Base-by-base conservation (phyloP, 2,888 invertebrate genomes). In the Cistogaster globosa region DNA sequence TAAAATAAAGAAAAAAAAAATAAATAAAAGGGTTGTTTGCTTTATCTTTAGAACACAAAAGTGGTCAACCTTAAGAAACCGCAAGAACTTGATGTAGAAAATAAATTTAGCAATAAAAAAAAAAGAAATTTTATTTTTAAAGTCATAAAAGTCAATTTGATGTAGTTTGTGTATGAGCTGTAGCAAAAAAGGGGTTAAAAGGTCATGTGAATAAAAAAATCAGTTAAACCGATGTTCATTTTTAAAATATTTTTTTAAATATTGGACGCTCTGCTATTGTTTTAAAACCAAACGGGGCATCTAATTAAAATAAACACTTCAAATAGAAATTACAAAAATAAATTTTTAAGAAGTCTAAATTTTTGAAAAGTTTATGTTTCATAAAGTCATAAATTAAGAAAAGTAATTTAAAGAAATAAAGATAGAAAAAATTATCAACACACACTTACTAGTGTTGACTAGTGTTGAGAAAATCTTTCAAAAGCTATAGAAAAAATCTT, bases 21-120 rank as follows among this genome's bases (percentile, higher is more conserved):
- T 2, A 22, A 4, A 36, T n/a, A n/a, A 78, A 80, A 80, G 84
- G 84, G 74, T 84, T 84, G 36, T 53, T n/a, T 0, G 2, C 6
- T 7, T 18, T 9, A 36, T 62, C 6, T 20, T 6, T 60, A 4
- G 18, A 60, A 60, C 58, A 79, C 53, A 79, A 88, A 90, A 88
- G 90, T 90, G 90, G 90, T 90, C 90, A 90, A 90, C 89, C 90
- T 88, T 88, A 90, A n/a, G 60, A 68, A 90, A 90, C 90, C 90
- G 87, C 91, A 90, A 57, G 45, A 62, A 58, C n/a, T 79, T 63
- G 57, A 42, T 42, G 3, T 42, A 12, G 42, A 42, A 67, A 36
- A 26, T 22, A 22, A 18, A 53, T 62, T 79, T 71, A 58, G 87
- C 68, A 83, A 85, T 84, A 86, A 87, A 84, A 78, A 60, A 32